Evolutionary conservation across 2,113 vertebrate species (phyloP).

Genomic region (Brachionichthys hirsutus): DNA sequence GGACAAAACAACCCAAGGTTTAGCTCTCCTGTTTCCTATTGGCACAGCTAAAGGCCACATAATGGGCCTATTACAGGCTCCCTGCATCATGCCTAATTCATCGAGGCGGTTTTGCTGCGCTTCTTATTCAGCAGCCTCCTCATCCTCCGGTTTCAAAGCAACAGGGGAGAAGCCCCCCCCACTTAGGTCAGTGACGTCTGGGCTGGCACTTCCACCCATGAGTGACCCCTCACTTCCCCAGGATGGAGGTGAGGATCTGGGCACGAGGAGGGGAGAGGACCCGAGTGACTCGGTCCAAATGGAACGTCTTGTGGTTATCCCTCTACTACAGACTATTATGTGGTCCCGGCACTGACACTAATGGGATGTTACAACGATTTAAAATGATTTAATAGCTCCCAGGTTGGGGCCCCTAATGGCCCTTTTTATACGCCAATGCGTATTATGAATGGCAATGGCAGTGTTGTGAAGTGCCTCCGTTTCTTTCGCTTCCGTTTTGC

Average conservation of each 20-base stretch:
- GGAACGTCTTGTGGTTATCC: slow-evolving; percentile 94
- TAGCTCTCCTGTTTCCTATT: slow-evolving; percentile 57
- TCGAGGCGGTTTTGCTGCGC: slow-evolving; percentile 25
- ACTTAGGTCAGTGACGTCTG: slow-evolving; percentile 41
- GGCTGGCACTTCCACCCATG: slow-evolving; percentile 34
- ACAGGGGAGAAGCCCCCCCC: slow-evolving; percentile 48
- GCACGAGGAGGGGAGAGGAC: slow-evolving; percentile 52
- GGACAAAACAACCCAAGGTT: slow-evolving; percentile 34
- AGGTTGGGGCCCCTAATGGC: slow-evolving; percentile 98
- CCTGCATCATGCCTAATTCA: slow-evolving; percentile 77
- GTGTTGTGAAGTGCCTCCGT: slow-evolving; percentile 97
- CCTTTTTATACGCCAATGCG: slow-evolving; percentile 98
- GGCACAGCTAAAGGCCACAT: slow-evolving; percentile 61
- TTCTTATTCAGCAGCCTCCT: slow-evolving; percentile 67
- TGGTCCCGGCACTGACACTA: slow-evolving; percentile 98
- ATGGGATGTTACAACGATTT: slow-evolving; percentile 99
- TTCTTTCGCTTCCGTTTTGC: slow-evolving; percentile 72
- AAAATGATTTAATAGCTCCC: slow-evolving; percentile 99
- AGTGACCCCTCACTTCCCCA: slow-evolving; percentile 61
- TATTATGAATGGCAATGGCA: slow-evolving; percentile 99
- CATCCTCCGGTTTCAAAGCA: slow-evolving; percentile 55
- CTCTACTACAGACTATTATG: slow-evolving; percentile 98
- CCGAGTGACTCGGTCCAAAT: slow-evolving; percentile 92
- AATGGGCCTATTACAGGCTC: slow-evolving; percentile 67
- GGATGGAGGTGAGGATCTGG: slow-evolving; percentile 58